Conservation (phyloP, 2,888 invertebrate species). For the Tenthredo scrophulariae region DNA sequence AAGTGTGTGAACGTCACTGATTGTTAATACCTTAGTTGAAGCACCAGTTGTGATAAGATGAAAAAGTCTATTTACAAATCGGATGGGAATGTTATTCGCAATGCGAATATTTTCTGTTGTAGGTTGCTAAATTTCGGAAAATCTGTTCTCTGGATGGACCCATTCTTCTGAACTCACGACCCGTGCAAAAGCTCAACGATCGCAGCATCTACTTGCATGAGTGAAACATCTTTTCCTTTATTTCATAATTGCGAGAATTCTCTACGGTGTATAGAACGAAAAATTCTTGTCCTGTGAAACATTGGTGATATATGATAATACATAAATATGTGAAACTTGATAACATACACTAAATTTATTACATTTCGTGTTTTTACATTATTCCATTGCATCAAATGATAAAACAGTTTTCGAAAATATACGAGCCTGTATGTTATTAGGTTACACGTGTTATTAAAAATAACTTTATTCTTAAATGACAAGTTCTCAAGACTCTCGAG, state of each 20-base stretch:
- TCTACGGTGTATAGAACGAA: neutral
- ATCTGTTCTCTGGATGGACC: constrained; percentile 66
- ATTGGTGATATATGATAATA: neutral
- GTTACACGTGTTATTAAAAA: constrained; percentile 55
- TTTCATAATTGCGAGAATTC: neutral
- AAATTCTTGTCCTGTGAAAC: neutral
- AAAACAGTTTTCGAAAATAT: constrained; percentile 52
- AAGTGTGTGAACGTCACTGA: too few relatives aligned
- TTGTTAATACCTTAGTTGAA: neutral
- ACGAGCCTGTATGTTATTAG: constrained; percentile 53
- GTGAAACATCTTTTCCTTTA: constrained; percentile 51
- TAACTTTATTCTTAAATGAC: constrained; percentile 53
- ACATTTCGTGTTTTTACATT: constrained; percentile 35
- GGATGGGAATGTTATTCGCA: neutral
- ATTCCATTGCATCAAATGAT: constrained; percentile 50
- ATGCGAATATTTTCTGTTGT: constrained; percentile 52
- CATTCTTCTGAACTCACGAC: constrained; percentile 66
- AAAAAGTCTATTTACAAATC: neutral
- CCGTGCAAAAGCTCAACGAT: constrained; percentile 68
- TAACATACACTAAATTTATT: constrained; percentile 49
- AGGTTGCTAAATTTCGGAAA: constrained; percentile 71
- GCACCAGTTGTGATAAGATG: neutral
- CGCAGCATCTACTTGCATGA: constrained; percentile 70
- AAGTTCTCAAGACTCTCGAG: constrained; percentile 10
- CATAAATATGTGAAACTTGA: constrained; percentile 23